phyloP scores from a whole-genome alignment of 2,797 vertebrate species.

The Vultur gryphus region DNA sequence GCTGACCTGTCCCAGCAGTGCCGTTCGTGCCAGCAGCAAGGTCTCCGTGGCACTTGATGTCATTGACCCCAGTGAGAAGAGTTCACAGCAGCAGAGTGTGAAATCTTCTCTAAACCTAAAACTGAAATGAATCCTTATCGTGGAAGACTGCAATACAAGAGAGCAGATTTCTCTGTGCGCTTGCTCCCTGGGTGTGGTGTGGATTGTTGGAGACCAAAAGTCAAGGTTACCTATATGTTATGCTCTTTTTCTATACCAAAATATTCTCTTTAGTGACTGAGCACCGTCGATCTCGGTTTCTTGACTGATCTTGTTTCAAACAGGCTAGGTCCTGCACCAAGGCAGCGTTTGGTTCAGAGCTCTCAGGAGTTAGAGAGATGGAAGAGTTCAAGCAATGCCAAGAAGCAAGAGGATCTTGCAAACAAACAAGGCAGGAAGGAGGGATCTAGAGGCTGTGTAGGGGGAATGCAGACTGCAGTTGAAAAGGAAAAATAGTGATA shows the following conservation, averaged over 20 bases:
- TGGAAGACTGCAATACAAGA: background rate
- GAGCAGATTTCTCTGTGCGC: background rate
- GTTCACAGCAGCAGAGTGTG: background rate
- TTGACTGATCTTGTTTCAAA: background rate
- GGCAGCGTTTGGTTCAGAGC: background rate
- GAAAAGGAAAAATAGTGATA: background rate
- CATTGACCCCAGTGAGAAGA: background rate
- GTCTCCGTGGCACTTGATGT: background rate
- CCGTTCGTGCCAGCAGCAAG: background rate
- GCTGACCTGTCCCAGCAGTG: background rate
- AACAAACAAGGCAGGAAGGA: background rate
- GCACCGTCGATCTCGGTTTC: accelerated
- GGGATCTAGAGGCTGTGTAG: background rate
- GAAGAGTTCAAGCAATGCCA: background rate
- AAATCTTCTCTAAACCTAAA: background rate
- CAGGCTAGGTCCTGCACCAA: background rate
- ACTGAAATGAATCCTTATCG: background rate
- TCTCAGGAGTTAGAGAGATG: background rate
- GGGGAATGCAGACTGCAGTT: background rate
- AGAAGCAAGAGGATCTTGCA: background rate
- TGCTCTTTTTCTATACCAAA: background rate
- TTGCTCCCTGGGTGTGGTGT: background rate
- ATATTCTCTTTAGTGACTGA: background rate
- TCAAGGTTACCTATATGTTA: background rate
- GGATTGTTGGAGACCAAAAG: background rate